phyloP scores from a whole-genome alignment of 1,140 invertebrate species.

The Prorops nasuta region DNA sequence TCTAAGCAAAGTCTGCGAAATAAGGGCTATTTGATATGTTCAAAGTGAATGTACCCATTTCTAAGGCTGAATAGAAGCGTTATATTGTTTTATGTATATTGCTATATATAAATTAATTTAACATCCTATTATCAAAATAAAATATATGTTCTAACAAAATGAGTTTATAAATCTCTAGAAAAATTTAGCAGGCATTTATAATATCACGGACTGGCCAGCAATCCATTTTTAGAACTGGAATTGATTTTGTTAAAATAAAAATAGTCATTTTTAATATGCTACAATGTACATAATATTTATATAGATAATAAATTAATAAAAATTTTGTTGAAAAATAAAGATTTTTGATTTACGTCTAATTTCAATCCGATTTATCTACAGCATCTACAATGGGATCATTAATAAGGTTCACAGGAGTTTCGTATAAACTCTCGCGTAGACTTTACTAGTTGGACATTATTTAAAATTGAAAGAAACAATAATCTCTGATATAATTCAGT shows the following conservation, averaged over 20 bases:
- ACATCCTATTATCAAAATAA: too few species aligned
- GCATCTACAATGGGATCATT: constrained; percentile 4
- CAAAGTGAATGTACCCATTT: neutral
- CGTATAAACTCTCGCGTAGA: too few species aligned
- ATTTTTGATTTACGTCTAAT: too few species aligned
- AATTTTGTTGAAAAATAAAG: constrained; percentile 13
- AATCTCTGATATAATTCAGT: neutral
- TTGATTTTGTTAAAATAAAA: constrained; percentile 5
- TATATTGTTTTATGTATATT: constrained; percentile 2
- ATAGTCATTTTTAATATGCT: constrained; percentile 3
- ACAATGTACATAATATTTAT: constrained; percentile 6
- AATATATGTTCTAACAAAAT: neutral
- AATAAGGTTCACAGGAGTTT: constrained; percentile 12
- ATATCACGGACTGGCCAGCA: constrained; percentile 22
- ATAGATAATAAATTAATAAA: constrained; percentile 5
- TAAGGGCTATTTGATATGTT: neutral
- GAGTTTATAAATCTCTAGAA: constrained; percentile 16
- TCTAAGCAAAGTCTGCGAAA: constrained; percentile 1
- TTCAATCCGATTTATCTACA: constrained; percentile 7
- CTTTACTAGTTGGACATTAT: constrained; percentile 12
- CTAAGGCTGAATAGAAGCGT: neutral
- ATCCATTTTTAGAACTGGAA: constrained; percentile 16
- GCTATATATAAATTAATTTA: neutral
- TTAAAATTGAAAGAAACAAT: neutral
- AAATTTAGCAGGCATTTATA: constrained; percentile 21